Percentiles rank a stretch among this genome's conserved stretches.
These are phyloP conservation scores for Chrysolina haemoptera DNA, from an alignment of 2,888 invertebrate genomes.

Conservation along the genomic window DNA sequence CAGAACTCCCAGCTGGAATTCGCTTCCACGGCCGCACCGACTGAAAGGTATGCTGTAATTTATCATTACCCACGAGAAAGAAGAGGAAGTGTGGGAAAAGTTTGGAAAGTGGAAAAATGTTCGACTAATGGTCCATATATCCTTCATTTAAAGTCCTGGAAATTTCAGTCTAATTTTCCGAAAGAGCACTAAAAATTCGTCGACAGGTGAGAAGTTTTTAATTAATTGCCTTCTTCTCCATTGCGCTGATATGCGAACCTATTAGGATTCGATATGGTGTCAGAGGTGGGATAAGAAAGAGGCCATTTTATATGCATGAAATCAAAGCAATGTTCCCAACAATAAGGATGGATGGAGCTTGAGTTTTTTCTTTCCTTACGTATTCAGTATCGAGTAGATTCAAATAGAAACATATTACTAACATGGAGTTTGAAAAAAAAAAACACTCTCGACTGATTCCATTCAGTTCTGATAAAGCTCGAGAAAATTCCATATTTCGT, in stretches of 20 bases:
- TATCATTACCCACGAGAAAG: slow-evolving; percentile 58
- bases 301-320: slow-evolving; percentile 17
- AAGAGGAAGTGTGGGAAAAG: slow-evolving; percentile 56
- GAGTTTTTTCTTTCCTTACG: neutral
- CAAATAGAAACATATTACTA: no score
- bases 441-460: no score
- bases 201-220: slow-evolving; percentile 38
- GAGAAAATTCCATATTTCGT: no score
- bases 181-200: slow-evolving; percentile 36
- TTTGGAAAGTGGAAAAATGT: slow-evolving; percentile 57
- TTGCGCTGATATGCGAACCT: slow-evolving; percentile 34
- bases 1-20: slow-evolving; percentile 58
- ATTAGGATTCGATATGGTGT: slow-evolving; percentile 34
- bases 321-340: neutral
- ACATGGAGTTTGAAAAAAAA: no score
- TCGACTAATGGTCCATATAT: slow-evolving; percentile 59
- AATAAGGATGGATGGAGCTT: neutral
- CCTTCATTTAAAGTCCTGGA: slow-evolving; percentile 56
- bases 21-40: slow-evolving; percentile 54
- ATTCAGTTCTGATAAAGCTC: neutral
- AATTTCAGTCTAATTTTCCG: slow-evolving; percentile 47
- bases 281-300: slow-evolving; percentile 24
- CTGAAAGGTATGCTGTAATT: slow-evolving; percentile 61
- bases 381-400: no score
- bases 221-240: slow-evolving; percentile 43